These are phyloP conservation scores for Trachymyrmex septentrionalis DNA, from an alignment of 1,140 invertebrate species.

Conservation along the genomic window DNA sequence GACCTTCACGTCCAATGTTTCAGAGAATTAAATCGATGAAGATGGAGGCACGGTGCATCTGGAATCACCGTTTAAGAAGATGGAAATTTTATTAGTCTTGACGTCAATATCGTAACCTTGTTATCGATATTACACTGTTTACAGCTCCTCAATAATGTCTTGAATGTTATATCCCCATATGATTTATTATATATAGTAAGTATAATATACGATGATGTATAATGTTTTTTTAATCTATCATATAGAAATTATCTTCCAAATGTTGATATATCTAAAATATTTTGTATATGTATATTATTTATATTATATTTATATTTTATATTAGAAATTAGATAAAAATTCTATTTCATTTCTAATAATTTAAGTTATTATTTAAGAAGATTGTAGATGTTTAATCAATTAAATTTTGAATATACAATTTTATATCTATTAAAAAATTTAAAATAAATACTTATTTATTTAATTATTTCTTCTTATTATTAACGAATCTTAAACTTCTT, in stretches of 20 bases:
- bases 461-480: background rate
- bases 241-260: constrained; percentile 1
- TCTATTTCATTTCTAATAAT: background rate
- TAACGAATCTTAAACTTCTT: background rate
- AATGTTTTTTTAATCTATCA: background rate
- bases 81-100: constrained; percentile 78
- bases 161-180: constrained; percentile 37
- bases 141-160: constrained; percentile 34
- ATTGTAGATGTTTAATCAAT: background rate
- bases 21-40: constrained; percentile 55
- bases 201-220: background rate
- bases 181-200: background rate
- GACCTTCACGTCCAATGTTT: constrained; percentile 73
- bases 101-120: constrained; percentile 76
- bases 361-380: background rate
- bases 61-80: constrained; percentile 75
- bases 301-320: constrained; percentile 12
- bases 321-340: background rate
- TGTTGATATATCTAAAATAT: background rate
- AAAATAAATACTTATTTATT: background rate
- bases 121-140: constrained; percentile 67
- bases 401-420: background rate
- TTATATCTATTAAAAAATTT: background rate
- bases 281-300: background rate
- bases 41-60: constrained; percentile 68